Evolutionary conservation across 1,140 invertebrate species (phyloP), one percentile per base, ranked within the genome.

Genomic region (Microplitis demolitor): DNA sequence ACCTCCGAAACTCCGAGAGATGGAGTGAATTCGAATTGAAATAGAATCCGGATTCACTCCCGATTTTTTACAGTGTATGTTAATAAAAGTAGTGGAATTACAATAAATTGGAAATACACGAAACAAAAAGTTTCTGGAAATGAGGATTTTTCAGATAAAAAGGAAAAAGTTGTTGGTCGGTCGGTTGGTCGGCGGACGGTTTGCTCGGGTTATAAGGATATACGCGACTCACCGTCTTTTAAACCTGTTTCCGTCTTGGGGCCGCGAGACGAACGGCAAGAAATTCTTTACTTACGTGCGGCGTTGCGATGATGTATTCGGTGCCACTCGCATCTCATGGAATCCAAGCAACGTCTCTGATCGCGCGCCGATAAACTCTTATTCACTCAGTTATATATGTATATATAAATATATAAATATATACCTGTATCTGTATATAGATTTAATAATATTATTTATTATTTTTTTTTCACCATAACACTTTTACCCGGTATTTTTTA

Each of bases 261-360:
- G 72, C 74, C 66, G 66, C 61, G 71, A 75, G 76, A 77, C 72
- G 70, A 69, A 73, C 76, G 50, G 69, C 76, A 74, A 75, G 74
- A 76, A 75, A 74, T 77, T 77, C 74, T 72, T 75, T 76, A 68
- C 74, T 73, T 77, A 67, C 75, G 74, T 67, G 74, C 74, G 76
- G 72, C 72, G 76, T 77, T 76, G 74, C 76, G 76, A 77, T 77
- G 76, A 77, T 77, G 71, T 77, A 77, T 77, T 77, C 76, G 76
- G 73, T 77, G 76, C 76, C 74, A 77, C 70, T 77, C 72, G 76
- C 72, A 66, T 76, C 76, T 74, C 74, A 68, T 77, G 76, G 76
- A 77, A 77, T 77, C 68, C 76, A 74, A 66, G 39, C 74, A 69
- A 70, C 67, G 67, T 69, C 62, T 58, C 63, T 63, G 69, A 71